These are phyloP conservation scores for Anaspis maculata DNA, from an alignment of 2,888 invertebrate genomes.

Conservation along the genomic window DNA sequence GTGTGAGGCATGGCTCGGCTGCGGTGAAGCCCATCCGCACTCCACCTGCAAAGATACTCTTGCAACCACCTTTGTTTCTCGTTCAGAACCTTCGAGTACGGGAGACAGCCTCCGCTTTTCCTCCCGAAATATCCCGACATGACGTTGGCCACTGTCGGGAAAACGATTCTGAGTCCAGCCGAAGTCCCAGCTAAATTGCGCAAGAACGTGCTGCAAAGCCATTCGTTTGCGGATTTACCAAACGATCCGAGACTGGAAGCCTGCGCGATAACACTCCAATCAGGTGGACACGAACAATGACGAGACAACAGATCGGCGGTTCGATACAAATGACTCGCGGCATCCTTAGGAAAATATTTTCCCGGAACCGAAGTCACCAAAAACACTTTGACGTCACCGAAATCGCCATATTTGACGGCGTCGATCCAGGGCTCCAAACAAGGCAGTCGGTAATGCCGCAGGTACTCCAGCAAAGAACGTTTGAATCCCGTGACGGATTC, in stretches of 20 bases:
- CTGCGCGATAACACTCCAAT: conserved; percentile 63
- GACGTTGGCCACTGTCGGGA: conserved; percentile 78
- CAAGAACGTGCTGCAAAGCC: conserved; percentile 72
- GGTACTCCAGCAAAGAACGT: conserved; percentile 63
- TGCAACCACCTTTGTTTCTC: conserved; percentile 80
- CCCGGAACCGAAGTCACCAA: conserved; percentile 83
- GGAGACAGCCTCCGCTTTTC: conserved; percentile 80
- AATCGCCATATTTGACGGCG: conserved; percentile 41
- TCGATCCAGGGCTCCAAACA: conserved; percentile 65
- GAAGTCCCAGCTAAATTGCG: conserved; percentile 52
- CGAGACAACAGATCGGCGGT: conserved; percentile 52
- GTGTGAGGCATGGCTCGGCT: conserved; percentile 90
- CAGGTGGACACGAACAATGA: conserved; percentile 25
- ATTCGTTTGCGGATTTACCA: conserved; percentile 59
- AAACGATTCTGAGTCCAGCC: conserved; percentile 54
- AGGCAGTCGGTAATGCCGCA: conserved; percentile 62
- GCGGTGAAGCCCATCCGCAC: conserved; percentile 58
- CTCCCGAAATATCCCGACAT: conserved; percentile 75
- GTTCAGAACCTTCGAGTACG: conserved; percentile 63
- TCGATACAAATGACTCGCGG: conserved; percentile 45
- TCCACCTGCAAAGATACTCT: conserved; percentile 76
- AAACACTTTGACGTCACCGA: conserved; percentile 52
- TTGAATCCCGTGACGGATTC: conserved; percentile 84
- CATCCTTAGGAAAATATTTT: conserved; percentile 47
- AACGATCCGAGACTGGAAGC: conserved; percentile 87